These are phyloP conservation scores for Thalassophryne amazonica DNA, from an alignment of 2,797 vertebrate genomes.

Conservation along the genomic window DNA sequence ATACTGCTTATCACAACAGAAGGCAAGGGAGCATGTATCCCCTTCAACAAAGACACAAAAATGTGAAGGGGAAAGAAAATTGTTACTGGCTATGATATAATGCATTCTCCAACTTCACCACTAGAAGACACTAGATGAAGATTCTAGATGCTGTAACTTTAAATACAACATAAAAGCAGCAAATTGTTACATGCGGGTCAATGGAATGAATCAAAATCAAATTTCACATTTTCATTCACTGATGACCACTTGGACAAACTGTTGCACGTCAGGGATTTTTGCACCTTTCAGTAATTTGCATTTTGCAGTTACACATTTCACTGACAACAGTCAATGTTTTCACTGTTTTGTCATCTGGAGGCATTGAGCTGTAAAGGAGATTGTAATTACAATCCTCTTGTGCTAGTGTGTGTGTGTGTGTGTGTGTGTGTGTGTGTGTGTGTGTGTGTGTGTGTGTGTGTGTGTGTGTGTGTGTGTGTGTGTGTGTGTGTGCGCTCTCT, in stretches of 20 bases:
- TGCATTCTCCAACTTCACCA: too few species aligned
- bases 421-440: not conserved
- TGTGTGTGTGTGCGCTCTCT: not conserved
- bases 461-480: constrained; percentile 4
- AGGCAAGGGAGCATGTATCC: too few species aligned
- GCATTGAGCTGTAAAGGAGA: constrained; percentile 29
- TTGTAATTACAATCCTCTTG: constrained; percentile 30
- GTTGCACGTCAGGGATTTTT: not conserved
- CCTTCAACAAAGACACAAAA: too few species aligned
- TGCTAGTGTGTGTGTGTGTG: not conserved
- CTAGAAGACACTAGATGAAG: too few species aligned
- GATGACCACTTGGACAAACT: not conserved
- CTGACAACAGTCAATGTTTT: constrained; percentile 20
- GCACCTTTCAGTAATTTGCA: not conserved
- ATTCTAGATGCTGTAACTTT: too few species aligned
- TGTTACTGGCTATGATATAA: too few species aligned
- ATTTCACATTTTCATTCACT: too few species aligned
- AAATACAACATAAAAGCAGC: too few species aligned
- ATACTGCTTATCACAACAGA: too few species aligned
- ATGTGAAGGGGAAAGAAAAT: too few species aligned
- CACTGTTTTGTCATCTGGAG: constrained; percentile 16
- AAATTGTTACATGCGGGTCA: too few species aligned
- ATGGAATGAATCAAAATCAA: too few species aligned
- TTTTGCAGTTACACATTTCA: not conserved
- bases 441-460: not conserved